These are phyloP conservation scores for Phytoseiulus persimilis DNA, from an alignment of 2,888 invertebrate species.

Conservation along the genomic window DNA sequence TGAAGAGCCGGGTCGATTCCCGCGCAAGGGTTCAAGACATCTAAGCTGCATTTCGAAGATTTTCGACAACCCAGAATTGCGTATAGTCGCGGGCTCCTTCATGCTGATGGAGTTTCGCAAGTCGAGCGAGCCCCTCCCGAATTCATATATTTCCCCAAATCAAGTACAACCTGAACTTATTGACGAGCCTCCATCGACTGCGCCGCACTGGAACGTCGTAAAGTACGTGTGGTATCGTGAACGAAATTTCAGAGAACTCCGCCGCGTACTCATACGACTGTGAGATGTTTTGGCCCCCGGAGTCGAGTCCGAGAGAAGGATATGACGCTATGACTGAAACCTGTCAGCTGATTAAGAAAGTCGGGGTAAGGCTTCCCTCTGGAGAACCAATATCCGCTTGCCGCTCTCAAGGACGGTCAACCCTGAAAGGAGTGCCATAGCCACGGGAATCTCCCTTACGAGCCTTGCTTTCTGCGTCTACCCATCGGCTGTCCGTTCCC, in stretches of 20 bases:
- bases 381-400: neutral
- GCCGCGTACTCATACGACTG: neutral
- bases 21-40: too few relatives aligned
- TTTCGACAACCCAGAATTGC: too few relatives aligned
- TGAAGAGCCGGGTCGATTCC: too few relatives aligned
- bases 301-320: neutral
- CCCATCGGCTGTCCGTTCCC: too few relatives aligned
- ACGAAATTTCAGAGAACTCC: neutral
- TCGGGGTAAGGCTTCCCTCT: neutral
- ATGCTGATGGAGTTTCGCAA: too few relatives aligned
- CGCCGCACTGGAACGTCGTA: neutral
- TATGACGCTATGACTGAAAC: neutral
- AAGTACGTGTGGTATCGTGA: neutral
- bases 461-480: neutral
- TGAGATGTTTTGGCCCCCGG: neutral
- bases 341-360: slow-evolving; percentile 5
- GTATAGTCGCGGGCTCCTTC: too few relatives aligned
- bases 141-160: neutral
- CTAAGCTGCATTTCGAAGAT: too few relatives aligned
- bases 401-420: neutral
- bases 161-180: neutral
- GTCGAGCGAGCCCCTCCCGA: neutral
- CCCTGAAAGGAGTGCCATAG: neutral
- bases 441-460: neutral
- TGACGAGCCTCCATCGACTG: neutral